A percentile compares a stretch with the other conserved stretches of the same genome.
Evolutionary conservation across 2,113 vertebrate species (phyloP).

Genomic region (Riparia riparia): DNA sequence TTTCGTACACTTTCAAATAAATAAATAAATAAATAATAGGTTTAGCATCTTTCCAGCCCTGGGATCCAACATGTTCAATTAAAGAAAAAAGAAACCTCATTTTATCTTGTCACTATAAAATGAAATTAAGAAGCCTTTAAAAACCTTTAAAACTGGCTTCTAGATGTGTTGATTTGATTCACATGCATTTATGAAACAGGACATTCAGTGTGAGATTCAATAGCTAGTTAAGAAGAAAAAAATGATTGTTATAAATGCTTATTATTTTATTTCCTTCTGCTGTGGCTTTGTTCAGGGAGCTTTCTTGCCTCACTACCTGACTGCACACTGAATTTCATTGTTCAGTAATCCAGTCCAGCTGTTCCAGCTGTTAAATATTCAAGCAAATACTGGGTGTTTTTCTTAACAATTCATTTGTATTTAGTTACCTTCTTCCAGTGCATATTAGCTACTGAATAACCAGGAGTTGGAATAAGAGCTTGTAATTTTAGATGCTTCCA

Average conservation of each 20-base stretch:
- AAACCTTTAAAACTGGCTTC: not conserved
- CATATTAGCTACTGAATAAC: constrained; percentile 67
- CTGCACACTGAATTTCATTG: constrained; percentile 50
- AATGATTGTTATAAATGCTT: not conserved
- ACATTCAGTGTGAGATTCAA: constrained; percentile 4
- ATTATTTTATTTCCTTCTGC: constrained; percentile 30
- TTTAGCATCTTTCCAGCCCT: not conserved
- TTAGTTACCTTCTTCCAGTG: constrained; percentile 53
- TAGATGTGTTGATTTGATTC: not conserved
- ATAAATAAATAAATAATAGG: not conserved
- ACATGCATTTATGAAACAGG: not conserved
- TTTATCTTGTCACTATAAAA: constrained; percentile 11
- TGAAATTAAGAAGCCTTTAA: constrained; percentile 11
- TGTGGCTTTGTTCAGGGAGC: constrained; percentile 14
- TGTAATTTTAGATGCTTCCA: constrained; percentile 58
- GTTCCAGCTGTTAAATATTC: constrained; percentile 67
- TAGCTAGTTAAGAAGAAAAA: not conserved
- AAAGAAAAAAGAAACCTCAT: not conserved
- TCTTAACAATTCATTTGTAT: constrained; percentile 66
- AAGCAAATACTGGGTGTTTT: constrained; percentile 51
- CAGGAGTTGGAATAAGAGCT: constrained; percentile 43
- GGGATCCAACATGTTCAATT: not conserved
- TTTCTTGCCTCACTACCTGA: not conserved
- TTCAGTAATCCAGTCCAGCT: constrained; percentile 60
- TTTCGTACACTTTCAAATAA: not conserved